Base-by-base conservation (phyloP, 2,113 vertebrate genomes). In the Rattus rattus region DNA sequence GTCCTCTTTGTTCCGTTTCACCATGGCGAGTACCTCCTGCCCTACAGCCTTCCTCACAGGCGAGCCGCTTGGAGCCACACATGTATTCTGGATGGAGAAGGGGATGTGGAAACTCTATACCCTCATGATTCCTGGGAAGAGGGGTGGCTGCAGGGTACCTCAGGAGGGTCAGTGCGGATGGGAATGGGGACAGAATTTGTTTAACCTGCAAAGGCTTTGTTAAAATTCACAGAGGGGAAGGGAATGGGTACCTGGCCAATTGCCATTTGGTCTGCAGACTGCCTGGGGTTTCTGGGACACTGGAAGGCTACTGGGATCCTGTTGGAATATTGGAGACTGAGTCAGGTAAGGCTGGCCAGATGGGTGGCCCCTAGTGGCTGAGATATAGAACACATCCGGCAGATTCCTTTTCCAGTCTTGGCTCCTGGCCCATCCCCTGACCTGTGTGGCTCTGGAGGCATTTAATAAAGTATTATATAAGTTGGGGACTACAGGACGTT, bases 301-400 rank as follows among this genome's bases (percentile, higher is more conserved):
- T 36, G 20, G 30, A n/a, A 83, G 30, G 54, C 81, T 12, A 7
- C 54, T 33, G 20, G 30, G 73, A 63, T 59, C 65, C 76, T 9
- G 12, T 54, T n/a, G 26, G 30, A 83, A 63, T 47, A 47, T 30
- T 65, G 47, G n/a, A n/a, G 3, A 0, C 22, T 0, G 1, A 16
- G 59, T n/a, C 90, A 83, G 77, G 93, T 73, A 43, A 79, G 70
- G 16, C 65, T 65, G 52, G 77, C 7, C 0, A 0, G 65, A 89
- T 47, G 0, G 56, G 87, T 5, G 5, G 52, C 69, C 72, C 56
- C 97, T 88, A 2, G 92, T 52, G 94, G 54, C 75, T 16, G 19
- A 52, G 11, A 5, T 0, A 0, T 59, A 56, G 65, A n/a, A 59
- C 56, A 5, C 24, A 63, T 24, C 49, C 49, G 17, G n/a, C 4